Percentiles rank a stretch among this genome's conserved stretches.
phyloP scores from a whole-genome alignment of 2,888 invertebrate species.

The Strigamia transsilvanica region DNA sequence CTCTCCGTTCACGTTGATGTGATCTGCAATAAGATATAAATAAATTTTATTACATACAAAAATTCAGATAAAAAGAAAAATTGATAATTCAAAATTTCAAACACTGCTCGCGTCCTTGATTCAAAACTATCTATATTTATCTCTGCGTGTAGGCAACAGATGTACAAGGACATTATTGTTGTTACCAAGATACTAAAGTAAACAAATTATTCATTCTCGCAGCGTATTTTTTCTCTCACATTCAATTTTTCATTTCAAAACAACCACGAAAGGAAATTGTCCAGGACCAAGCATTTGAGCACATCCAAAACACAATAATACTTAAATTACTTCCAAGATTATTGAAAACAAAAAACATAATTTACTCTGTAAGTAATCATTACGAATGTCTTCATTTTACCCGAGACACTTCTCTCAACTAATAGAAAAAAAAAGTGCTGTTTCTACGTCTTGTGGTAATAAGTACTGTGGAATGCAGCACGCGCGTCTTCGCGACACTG shows the following conservation, averaged over 20 bases:
- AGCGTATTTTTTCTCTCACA: not conserved
- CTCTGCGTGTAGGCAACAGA: not conserved
- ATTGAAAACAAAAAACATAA: not conserved
- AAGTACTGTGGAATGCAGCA: slow-evolving; percentile 40
- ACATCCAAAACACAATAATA: not conserved
- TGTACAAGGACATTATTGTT: not conserved
- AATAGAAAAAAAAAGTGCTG: slow-evolving; percentile 42
- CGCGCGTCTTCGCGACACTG: slow-evolving; percentile 35
- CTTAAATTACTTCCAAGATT: not conserved
- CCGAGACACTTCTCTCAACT: not conserved
- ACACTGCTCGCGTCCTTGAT: not conserved
- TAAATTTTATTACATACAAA: not conserved
- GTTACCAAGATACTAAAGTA: not conserved
- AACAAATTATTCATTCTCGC: not conserved
- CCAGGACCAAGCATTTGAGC: not conserved
- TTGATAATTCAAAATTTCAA: not conserved
- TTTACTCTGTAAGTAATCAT: slow-evolving; percentile 24
- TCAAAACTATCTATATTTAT: slow-evolving; percentile 30
- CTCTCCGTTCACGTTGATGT: slow-evolving; percentile 26
- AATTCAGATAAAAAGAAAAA: not conserved
- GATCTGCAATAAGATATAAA: slow-evolving; percentile 31
- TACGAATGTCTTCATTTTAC: slow-evolving; percentile 20
- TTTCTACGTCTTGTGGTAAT: slow-evolving; percentile 19
- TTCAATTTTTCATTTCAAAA: slow-evolving; percentile 5
- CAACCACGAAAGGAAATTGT: not conserved